Conservation (phyloP, 1,140 invertebrate species). For the Octopus bimaculoides region DNA sequence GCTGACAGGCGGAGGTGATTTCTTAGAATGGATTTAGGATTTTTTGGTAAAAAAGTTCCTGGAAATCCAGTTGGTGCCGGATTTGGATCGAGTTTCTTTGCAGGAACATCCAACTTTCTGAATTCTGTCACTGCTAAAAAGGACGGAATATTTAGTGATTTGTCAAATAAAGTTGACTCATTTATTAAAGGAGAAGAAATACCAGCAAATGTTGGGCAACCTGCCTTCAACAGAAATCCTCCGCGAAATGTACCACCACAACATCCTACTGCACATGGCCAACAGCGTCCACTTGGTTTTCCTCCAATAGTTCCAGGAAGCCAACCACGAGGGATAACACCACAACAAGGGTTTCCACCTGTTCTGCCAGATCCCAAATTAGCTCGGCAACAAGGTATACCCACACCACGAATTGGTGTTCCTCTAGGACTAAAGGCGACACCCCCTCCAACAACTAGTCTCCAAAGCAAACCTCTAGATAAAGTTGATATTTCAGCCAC, state of each 20-base stretch:
- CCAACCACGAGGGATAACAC: slow-evolving; percentile 1
- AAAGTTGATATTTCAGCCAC: neutral
- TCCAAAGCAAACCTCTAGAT: neutral
- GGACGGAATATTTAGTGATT: slow-evolving; percentile 50
- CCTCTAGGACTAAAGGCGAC: neutral
- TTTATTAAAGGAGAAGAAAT: slow-evolving; percentile 5
- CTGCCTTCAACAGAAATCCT: neutral
- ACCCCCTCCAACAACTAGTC: slow-evolving; percentile 2
- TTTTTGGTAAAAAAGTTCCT: slow-evolving; percentile 4
- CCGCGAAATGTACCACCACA: neutral
- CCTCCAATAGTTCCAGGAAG: neutral
- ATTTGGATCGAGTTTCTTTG: slow-evolving; percentile 35
- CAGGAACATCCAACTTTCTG: slow-evolving; percentile 52
- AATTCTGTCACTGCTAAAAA: slow-evolving; percentile 51
- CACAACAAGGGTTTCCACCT: slow-evolving; percentile 9
- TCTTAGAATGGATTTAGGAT: slow-evolving; percentile 7
- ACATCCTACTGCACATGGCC: neutral
- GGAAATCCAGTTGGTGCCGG: neutral
- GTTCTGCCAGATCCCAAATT: slow-evolving; percentile 7
- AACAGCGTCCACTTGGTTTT: slow-evolving; percentile 1
- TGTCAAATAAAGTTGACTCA: slow-evolving; percentile 44
- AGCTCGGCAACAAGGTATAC: neutral
- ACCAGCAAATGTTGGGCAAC: neutral
- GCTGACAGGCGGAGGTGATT: neutral
- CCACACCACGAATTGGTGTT: neutral